A percentile compares a stretch with the other conserved stretches of the same genome.
phyloP scores from a whole-genome alignment of 1,140 invertebrate genomes.

The Acromyrmex echinatior region DNA sequence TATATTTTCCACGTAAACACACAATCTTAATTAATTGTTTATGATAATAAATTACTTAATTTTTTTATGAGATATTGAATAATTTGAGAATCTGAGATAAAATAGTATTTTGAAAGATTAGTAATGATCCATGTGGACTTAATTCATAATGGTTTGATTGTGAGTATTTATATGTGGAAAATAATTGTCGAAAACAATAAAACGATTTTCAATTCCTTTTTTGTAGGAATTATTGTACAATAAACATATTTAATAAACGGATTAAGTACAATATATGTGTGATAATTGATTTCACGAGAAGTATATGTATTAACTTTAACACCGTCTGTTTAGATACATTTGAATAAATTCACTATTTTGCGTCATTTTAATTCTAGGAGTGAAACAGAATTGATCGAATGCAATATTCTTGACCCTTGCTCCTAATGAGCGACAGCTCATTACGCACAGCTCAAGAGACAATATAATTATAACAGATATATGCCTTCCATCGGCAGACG shows the following conservation, averaged over 20 bases:
- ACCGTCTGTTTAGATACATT: too few species aligned
- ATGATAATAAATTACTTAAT: neutral
- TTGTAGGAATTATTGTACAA: too few species aligned
- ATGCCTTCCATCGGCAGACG: conserved; percentile 62
- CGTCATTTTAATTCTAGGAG: neutral
- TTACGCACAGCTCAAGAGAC: conserved; percentile 49
- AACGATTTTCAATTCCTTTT: conserved; percentile 2
- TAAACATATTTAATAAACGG: neutral
- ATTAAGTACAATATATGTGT: neutral
- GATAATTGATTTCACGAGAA: neutral
- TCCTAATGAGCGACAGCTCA: conserved; percentile 25
- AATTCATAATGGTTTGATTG: conserved; percentile 24
- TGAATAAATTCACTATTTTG: neutral
- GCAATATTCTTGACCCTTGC: neutral
- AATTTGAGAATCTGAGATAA: conserved; percentile 24
- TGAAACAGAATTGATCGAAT: neutral
- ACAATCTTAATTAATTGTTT: neutral
- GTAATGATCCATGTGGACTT: neutral
- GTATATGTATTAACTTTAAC: neutral
- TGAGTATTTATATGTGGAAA: neutral
- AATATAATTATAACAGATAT: conserved; percentile 78
- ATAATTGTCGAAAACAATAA: conserved; percentile 16
- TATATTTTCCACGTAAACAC: too few species aligned
- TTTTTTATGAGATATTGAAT: neutral
- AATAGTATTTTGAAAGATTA: conserved; percentile 11